A percentile compares a stretch with the other conserved stretches of the same genome.
These are phyloP conservation scores for Scaptomyza cyrtandrae DNA, from an alignment of 2,888 invertebrate genomes.

Conservation along the genomic window DNA sequence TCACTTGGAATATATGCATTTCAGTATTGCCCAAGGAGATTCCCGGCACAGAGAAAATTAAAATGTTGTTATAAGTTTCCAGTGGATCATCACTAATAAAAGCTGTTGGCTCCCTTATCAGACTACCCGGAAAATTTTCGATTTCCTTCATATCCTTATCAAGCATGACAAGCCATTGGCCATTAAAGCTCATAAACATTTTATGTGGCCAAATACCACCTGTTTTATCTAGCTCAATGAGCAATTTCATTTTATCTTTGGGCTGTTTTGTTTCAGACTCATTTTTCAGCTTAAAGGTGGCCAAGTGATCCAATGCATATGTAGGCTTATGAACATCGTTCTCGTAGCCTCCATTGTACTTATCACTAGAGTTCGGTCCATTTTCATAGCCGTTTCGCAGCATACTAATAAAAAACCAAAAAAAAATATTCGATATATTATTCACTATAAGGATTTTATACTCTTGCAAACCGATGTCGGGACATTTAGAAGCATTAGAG, in stretches of 20 bases:
- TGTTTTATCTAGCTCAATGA: conserved; percentile 95
- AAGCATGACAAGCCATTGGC: conserved; percentile 95
- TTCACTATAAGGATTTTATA: background rate
- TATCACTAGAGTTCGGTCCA: conserved; percentile 46
- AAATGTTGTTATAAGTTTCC: conserved; percentile 98
- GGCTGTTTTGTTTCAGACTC: conserved; percentile 95
- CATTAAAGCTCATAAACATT: conserved; percentile 95
- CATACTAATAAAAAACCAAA: conserved; percentile 51
- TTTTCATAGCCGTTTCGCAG: conserved; percentile 74
- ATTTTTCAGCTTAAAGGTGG: conserved; percentile 97
- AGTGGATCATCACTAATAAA: conserved; percentile 97
- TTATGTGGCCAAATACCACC: conserved; percentile 99
- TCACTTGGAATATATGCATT: conserved; percentile 97
- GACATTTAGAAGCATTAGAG: too few relatives aligned
- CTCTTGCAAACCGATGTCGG: too few relatives aligned
- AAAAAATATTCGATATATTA: background rate
- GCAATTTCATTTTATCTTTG: conserved; percentile 95
- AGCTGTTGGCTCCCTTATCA: conserved; percentile 97
- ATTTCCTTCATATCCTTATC: conserved; percentile 98
- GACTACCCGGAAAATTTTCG: conserved; percentile 96
- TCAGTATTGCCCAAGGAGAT: conserved; percentile 90
- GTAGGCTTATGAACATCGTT: conserved; percentile 86
- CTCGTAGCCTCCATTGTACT: conserved; percentile 32
- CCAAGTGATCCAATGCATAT: conserved; percentile 98
- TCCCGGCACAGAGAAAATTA: conserved; percentile 96